A percentile compares a stretch with the other conserved stretches of the same genome.
These are phyloP conservation scores for Trichonephila inaurata DNA, from an alignment of 1,140 invertebrate species.

Conservation along the genomic window DNA sequence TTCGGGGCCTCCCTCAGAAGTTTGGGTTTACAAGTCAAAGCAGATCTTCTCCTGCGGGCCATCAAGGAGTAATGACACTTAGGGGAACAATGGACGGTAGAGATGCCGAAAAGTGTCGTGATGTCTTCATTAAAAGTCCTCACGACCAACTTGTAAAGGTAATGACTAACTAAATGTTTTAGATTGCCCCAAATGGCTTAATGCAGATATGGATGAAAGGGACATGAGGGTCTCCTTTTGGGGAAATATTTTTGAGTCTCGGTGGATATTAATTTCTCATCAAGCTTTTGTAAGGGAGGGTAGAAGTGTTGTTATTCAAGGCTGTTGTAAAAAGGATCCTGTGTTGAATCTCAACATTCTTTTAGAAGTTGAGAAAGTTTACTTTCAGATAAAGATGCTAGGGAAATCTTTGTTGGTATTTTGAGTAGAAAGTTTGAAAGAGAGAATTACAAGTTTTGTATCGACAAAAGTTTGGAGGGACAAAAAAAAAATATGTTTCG, in stretches of 20 bases:
- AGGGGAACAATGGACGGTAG: conserved; percentile 69
- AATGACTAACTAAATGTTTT: conserved; percentile 74
- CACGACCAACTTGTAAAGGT: conserved; percentile 72
- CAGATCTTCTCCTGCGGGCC: conserved; percentile 31
- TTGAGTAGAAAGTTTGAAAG: no score
- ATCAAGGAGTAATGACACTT: conserved; percentile 75
- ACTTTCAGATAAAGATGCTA: no score
- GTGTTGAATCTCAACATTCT: no score
- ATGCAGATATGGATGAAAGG: neutral
- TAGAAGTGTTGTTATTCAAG: neutral
- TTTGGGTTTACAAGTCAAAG: conserved; percentile 57
- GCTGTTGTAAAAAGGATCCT: neutral
- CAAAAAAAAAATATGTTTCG: no score
- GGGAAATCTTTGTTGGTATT: no score
- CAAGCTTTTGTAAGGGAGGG: neutral
- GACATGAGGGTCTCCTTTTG: neutral
- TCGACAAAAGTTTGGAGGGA: no score
- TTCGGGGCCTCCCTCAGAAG: neutral
- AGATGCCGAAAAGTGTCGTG: conserved; percentile 71
- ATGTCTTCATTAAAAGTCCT: conserved; percentile 73
- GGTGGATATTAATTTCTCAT: conserved; percentile 75
- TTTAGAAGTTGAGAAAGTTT: no score
- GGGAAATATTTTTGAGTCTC: neutral
- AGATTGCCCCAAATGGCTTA: conserved; percentile 50
- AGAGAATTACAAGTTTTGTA: no score